Evolutionary conservation across 2,797 vertebrate genomes (phyloP), one percentile per base, ranked within the genome.

Genomic region (Synaphobranchus kaupii): DNA sequence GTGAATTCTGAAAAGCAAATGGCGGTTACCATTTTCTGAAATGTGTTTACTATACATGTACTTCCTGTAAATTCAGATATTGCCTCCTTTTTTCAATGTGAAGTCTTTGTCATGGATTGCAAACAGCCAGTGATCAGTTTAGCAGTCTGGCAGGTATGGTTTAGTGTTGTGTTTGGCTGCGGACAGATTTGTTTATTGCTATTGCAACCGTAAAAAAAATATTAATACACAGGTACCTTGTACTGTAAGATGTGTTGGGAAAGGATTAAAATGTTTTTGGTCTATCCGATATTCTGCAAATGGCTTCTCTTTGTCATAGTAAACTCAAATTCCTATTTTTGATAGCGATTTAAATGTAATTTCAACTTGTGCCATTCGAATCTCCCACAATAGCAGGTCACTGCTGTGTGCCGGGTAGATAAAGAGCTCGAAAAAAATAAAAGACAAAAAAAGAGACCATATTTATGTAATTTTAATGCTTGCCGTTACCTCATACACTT

Each of bases 381-480:
- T 95, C 92, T 95, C 95, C 96, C 95, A 94, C 93, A 96, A 73
- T 89, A 93, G 94, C 91, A 89, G 96, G 94, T 94, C 91, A 94
- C 94, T 94, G 95, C 96, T 95, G 91, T 96, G 80, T 94, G 93
- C 89, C 91, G 91, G 89, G 89, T 93, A 95, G 93, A 93, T 91
- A 89, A 93, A 92, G 87, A 92, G 94, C 94, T 92, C 93, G 95
- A 94, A 88, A 85, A 88, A 95, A 50, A 63, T 86, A 93, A 87
- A 89, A 86, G 93, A 92, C 92, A 93, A 96, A 95, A 97, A 97
- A 96, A 92, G 91, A 95, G 93, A 96, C 95, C 96, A 96, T 98
- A 98, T 98, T 98, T 98, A 98, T 97, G 98, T 98, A 97, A 98
- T 97, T 97, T 98, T 98, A 97, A 98, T 98, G 98, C 98, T 96